These are phyloP conservation scores for Tupiocoris notatus DNA, from an alignment of 2,888 invertebrate species.

Conservation along the genomic window DNA sequence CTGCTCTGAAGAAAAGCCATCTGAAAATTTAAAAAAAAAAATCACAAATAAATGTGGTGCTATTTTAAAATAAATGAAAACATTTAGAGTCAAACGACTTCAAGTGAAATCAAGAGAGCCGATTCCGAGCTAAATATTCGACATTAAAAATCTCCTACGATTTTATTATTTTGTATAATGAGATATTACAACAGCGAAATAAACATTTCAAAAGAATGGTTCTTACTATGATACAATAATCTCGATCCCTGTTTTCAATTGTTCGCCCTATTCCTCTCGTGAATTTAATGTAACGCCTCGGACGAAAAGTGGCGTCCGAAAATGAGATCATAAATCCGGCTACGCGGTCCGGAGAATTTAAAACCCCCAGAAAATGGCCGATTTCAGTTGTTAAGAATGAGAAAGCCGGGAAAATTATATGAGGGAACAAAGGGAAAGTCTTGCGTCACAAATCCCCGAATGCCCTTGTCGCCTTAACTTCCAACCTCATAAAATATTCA, in stretches of 20 bases:
- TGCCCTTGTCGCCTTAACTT: not conserved
- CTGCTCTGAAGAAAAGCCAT: conserved; percentile 81
- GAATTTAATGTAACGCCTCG: not conserved
- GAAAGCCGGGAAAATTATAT: not conserved
- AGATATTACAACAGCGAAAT: no score
- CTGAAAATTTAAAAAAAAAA: conserved; percentile 53
- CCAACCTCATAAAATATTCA: not conserved
- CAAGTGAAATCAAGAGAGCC: no score
- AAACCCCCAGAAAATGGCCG: not conserved
- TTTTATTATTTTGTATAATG: no score
- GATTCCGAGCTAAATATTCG: no score
- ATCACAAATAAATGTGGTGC: no score
- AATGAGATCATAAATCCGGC: not conserved
- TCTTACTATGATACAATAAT: no score
- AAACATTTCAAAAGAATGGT: no score
- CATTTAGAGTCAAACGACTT: no score
- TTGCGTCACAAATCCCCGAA: not conserved
- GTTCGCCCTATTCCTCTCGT: no score
- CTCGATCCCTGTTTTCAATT: no score
- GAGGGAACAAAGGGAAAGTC: not conserved
- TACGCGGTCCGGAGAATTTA: not conserved
- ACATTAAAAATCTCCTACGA: no score
- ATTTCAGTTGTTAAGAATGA: not conserved
- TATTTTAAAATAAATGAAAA: no score
- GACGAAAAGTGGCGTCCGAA: not conserved